Base-by-base conservation (phyloP, 2,797 vertebrate genomes). In the Cyprinella venusta region DNA sequence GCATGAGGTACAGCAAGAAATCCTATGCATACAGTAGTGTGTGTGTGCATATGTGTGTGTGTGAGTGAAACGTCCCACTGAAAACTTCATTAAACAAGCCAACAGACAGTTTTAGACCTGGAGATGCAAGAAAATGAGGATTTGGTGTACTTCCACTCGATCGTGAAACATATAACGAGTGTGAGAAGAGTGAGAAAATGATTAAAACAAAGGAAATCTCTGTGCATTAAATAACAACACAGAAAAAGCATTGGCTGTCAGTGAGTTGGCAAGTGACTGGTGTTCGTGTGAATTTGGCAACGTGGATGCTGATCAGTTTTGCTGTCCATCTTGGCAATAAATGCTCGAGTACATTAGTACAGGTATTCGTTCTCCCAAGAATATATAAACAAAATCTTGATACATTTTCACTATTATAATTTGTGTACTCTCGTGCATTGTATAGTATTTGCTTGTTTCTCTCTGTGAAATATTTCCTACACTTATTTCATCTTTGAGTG, bases 1-100 rank as follows among this genome's bases (percentile, higher is more conserved):
- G 93, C 93, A 95, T 97, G 97, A 98, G 97, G 97, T 98, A 98
- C 97, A 96, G 96, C 95, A 94, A 96, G 94, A 96, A 93, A 95
- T 94, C 93, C 92, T 94, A 93, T 95, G 94, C 89, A 89, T 93
- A 94, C 93, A 94, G 94, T 93, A 94, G 91, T 92, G 91, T 86
- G 33, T 90, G 89, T 89, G 90, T 90, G 52, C 1, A 19, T 54
- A 19, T 21, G 19, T 54, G 52, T 9, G 52, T 54, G 13, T 48
- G 13, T 45, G 45, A 1, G 45, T 90, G 65, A 52, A 84, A 87
- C 83, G 76, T 84, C 86, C 91, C 90, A 89, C 89, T 87, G 79
- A 89, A 90, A 94, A 94, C 91, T 91, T 95, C 91, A 90, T 94
- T 94, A 90, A 90, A 92, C 91, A 91, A 91, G 88, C 88, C 50